These are phyloP conservation scores for Trilocha varians DNA, from an alignment of 2,888 invertebrate species.

Conservation along the genomic window DNA sequence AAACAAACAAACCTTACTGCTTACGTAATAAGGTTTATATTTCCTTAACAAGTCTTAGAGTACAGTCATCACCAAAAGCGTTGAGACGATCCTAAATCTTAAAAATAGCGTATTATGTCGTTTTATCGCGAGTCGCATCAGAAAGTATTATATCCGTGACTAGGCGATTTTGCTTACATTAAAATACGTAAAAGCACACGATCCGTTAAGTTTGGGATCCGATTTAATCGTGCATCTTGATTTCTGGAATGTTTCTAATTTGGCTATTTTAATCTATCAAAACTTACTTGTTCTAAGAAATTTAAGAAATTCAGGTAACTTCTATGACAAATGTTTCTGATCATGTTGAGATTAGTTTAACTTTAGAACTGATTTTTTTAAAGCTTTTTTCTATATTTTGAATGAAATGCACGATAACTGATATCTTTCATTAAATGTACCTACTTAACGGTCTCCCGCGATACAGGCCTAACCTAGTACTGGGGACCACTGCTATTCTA, in stretches of 20 bases:
- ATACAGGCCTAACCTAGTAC: too few relatives aligned
- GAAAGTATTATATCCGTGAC: constrained; percentile 21
- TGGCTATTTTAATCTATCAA: too few relatives aligned
- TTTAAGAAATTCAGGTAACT: too few relatives aligned
- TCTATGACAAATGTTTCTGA: too few relatives aligned
- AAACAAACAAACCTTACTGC: constrained; percentile 11
- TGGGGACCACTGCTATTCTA: too few relatives aligned
- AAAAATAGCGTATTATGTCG: constrained; percentile 8
- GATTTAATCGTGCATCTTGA: constrained; percentile 14
- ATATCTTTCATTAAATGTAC: too few relatives aligned
- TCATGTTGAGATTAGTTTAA: too few relatives aligned
- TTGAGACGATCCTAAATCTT: constrained; percentile 1
- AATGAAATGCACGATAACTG: too few relatives aligned
- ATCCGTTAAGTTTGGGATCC: constrained; percentile 14
- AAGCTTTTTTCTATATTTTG: too few relatives aligned
- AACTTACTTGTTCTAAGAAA: too few relatives aligned
- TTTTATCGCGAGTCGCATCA: constrained; percentile 18
- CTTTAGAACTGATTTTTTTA: too few relatives aligned
- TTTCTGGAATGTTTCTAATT: not conserved
- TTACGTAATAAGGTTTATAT: not conserved
- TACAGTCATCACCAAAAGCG: not conserved
- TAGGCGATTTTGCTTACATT: constrained; percentile 19
- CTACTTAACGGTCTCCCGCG: too few relatives aligned
- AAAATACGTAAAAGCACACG: constrained; percentile 11
- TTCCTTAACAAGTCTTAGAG: not conserved